Conservation (phyloP, 2,797 vertebrate genomes). For the Microtus obscurus region DNA sequence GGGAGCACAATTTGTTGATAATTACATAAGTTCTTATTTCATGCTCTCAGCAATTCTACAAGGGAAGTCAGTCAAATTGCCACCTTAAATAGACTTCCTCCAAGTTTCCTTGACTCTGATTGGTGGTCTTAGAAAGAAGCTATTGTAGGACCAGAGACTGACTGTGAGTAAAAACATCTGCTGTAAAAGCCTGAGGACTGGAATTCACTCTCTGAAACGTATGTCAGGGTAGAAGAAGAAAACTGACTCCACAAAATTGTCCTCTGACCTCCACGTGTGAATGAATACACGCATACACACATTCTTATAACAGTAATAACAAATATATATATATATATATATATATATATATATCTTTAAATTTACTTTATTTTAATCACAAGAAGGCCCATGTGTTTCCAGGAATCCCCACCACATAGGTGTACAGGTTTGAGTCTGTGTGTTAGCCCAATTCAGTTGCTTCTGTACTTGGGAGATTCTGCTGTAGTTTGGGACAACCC, state of each 20-base stretch:
- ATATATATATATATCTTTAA: not conserved
- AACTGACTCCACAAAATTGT: not conserved
- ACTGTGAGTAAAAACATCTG: not conserved
- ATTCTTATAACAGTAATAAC: not conserved
- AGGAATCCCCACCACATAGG: not conserved
- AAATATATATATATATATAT: not conserved
- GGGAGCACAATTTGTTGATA: not conserved
- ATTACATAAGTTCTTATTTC: not conserved
- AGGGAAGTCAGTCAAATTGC: not conserved
- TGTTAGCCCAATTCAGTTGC: not conserved
- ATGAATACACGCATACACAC: no score
- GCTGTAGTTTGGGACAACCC: not conserved
- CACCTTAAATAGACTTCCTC: not conserved
- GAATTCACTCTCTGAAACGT: not conserved
- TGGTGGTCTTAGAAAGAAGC: not conserved
- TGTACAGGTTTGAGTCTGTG: not conserved
- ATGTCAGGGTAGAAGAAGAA: not conserved
- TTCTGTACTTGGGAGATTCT: not conserved
- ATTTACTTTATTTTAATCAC: conserved; percentile 40
- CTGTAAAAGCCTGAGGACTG: not conserved
- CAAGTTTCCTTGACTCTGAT: not conserved
- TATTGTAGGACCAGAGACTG: not conserved
- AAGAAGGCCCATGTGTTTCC: not conserved
- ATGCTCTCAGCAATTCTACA: not conserved
- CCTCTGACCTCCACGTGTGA: no score